Evolutionary conservation across 1,140 invertebrate species (phyloP).

Genomic region (Helicoverpa zea): DNA sequence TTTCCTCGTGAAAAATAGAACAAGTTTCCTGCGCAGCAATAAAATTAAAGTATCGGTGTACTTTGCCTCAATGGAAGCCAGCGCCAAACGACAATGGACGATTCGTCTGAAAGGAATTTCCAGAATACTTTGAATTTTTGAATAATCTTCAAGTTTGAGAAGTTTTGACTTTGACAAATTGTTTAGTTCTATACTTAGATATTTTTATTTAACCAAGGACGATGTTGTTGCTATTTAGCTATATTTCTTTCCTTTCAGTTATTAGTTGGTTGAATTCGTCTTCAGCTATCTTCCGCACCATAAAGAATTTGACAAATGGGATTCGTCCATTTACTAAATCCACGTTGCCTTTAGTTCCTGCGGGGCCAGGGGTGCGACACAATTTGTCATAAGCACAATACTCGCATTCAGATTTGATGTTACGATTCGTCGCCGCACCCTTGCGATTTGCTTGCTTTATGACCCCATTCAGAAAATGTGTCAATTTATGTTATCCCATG

Average conservation of each 20-base stretch:
- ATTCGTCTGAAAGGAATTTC: constrained; percentile 18
- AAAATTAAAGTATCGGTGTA: constrained; percentile 34
- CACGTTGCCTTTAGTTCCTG: constrained; percentile 19
- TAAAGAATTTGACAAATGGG: constrained; percentile 32
- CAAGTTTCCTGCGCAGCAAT: constrained; percentile 7
- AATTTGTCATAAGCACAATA: constrained; percentile 51
- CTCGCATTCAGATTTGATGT: constrained; percentile 44
- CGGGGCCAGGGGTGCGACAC: constrained; percentile 46
- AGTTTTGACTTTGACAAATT: constrained; percentile 43
- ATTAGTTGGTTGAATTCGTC: background rate
- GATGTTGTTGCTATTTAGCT: background rate
- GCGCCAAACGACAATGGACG: constrained; percentile 32
- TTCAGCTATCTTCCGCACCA: background rate
- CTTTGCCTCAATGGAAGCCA: background rate
- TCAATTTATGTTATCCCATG: constrained; percentile 47
- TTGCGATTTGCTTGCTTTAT: constrained; percentile 47
- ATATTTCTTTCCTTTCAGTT: background rate
- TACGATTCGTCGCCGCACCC: constrained; percentile 31
- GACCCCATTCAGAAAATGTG: constrained; percentile 50
- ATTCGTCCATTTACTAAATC: constrained; percentile 4
- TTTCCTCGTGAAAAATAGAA: constrained; percentile 1
- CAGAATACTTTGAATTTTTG: constrained; percentile 7
- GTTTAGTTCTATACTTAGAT: constrained; percentile 11
- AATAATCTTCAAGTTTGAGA: constrained; percentile 32
- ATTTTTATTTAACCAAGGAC: background rate